These are phyloP conservation scores for Catharus fuscescens DNA, from an alignment of 2,113 vertebrate species.

Conservation along the genomic window DNA sequence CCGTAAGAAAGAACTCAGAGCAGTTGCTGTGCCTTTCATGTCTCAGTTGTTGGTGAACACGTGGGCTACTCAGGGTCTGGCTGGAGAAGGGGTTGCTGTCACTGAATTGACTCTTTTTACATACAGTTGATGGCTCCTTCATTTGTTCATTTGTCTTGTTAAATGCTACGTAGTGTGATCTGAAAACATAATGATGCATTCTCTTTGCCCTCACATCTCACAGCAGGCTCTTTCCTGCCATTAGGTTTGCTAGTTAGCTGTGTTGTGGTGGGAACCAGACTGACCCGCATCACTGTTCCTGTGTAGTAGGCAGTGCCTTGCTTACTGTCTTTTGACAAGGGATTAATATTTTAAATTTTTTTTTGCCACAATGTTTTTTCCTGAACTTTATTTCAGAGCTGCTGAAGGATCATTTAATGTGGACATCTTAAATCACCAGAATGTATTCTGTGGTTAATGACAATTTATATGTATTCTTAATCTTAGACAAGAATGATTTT, in stretches of 20 bases:
- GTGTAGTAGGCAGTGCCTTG: neutral
- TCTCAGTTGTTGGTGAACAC: neutral
- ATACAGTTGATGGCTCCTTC: neutral
- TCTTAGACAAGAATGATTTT: neutral
- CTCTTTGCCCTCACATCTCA: neutral
- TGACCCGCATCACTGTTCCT: neutral
- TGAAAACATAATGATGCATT: neutral
- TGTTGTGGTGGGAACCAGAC: neutral
- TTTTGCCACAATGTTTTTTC: fast-evolving
- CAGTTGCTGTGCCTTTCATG: neutral
- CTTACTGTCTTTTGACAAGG: neutral
- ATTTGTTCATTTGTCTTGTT: neutral
- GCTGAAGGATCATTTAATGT: neutral
- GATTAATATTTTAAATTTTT: fast-evolving
- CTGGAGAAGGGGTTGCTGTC: neutral
- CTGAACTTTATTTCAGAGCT: neutral
- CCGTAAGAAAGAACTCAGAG: neutral
- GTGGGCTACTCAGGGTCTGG: neutral
- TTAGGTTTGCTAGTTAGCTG: neutral
- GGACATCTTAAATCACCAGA: neutral
- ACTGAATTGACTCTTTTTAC: neutral
- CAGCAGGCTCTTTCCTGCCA: neutral
- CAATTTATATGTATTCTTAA: neutral
- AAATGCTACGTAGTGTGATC: neutral
- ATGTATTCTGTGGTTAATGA: neutral